Base-by-base conservation (phyloP, 92 coral and sea anemone genomes). In the Siderastrea siderea region DNA sequence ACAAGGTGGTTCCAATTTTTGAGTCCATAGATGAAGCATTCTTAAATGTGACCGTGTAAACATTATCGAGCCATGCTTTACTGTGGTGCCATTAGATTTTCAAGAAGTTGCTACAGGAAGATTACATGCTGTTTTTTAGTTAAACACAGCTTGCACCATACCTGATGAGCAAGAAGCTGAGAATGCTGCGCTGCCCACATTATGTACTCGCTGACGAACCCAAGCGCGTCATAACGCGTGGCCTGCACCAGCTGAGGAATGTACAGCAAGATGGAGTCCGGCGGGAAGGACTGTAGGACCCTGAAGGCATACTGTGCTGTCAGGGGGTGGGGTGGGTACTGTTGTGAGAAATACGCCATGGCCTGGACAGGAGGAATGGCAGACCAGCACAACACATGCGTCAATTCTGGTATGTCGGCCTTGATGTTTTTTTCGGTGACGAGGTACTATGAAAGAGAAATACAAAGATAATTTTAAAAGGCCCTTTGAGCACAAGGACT, bases 111-210 rank as follows among this genome's bases (percentile, higher is more conserved):
- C 38, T 0, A 26, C 38, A 26, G 38, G 0, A 26, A 26, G 38
- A 26, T 26, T 26, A 26, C 38, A 26, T 26, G 38, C 38, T 26
- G 38, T 26, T 26, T 26, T 26, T 26, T 26, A 26, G 38, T 4
- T 55, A 2, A 0, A 8, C 61, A 61, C 4, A 26, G 3, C 1
- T 57, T 46, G 45, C 44, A 1, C 4, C 79, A 77, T 78, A 97
- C 99, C 99, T 97, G 99, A 76, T 97, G 99, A 10, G 99, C 99
- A 19, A 97, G 88, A 58, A 97, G 94, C 86, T 97, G 99, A 1
- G 99, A 97, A 52, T 96, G 97, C 47, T 86, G 93, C 6, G 99
- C 98, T 3, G 99, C 99, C 99, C 99, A 97, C 11, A 97, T 77
- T 57, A 97, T 97, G 94, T 97, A 97, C 82, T 96, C 98, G 7